Conservation (phyloP, 2,797 vertebrate genomes). For the Sebastes miniatus region DNA sequence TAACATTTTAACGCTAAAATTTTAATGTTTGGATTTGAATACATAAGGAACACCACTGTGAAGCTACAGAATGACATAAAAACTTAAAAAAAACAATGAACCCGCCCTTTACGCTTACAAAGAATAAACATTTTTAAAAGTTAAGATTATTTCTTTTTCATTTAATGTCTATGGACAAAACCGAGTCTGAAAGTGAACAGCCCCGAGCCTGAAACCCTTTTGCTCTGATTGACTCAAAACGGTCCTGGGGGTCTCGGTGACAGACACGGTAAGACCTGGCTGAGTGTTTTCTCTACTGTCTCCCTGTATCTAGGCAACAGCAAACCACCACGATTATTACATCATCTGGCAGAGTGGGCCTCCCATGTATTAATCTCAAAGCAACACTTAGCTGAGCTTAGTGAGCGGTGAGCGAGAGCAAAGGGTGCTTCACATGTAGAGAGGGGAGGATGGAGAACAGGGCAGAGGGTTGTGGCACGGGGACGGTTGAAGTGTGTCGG, state of each 20-base stretch:
- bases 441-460: constrained; percentile 24
- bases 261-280: constrained; percentile 48
- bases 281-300: constrained; percentile 51
- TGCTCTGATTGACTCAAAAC: constrained; percentile 25
- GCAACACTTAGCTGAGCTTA: constrained; percentile 64
- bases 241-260: constrained; percentile 45
- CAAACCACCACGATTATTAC: constrained; percentile 66
- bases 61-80: too few relatives aligned
- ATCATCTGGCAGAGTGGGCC: constrained; percentile 68
- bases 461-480: neutral
- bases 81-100: too few relatives aligned
- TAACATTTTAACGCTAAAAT: too few relatives aligned
- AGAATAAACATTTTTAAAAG: neutral
- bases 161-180: neutral
- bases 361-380: constrained; percentile 69
- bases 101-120: neutral
- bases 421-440: constrained; percentile 49
- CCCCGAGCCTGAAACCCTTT: neutral
- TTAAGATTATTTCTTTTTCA: neutral
- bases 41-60: too few relatives aligned
- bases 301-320: constrained; percentile 76
- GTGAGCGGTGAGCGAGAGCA: constrained; percentile 45
- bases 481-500: neutral
- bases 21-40: too few relatives aligned
- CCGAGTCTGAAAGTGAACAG: neutral